Evolutionary conservation across 2,113 vertebrate genomes (phyloP), one percentile per base, ranked within the genome.

Genomic region (Poecilia latipinna): DNA sequence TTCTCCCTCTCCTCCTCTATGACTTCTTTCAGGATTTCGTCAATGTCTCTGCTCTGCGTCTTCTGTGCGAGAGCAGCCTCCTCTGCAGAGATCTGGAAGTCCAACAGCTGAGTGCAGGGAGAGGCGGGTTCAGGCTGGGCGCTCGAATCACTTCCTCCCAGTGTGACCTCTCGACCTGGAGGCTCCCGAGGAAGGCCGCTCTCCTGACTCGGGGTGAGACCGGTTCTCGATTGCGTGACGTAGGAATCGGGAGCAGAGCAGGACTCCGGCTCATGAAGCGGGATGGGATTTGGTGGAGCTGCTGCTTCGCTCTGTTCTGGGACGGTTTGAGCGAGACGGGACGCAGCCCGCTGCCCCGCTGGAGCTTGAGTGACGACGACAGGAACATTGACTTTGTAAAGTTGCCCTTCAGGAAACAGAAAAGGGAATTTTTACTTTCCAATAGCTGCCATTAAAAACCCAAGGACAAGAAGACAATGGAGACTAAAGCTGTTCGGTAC

Each of bases 331-430:
- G 91, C 22, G 1, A 94, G 86, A 35, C 88, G 94, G 63, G 94
- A 87, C 1, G 93, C 79, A 77, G 94, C 32, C 13, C 80, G 89
- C 65, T 95, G 88, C 65, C 93, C 91, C 44, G 91, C 95, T 0
- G 95, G 79, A 35, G 95, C 89, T 87, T 96, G 97, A 1, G 97
- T 95, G n/a, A 99, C 96, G 94, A 98, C 91, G 24, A 98, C 92
- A 22, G 98, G 98, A 75, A 98, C 90, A 22, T 95, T 98, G 35
- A 99, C 96, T 83, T 98, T 98, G 86, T 96, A 99, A 68, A 99
- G 91, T 0, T 97, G 96, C 62, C 97, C 98, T 99, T 19, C 12
- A 42, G 15, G 65, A 64, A 77, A 66, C 22, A 61, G n/a, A n/a
- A 77, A 33, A 51, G 22, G 37, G 4, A 48, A 67, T 65, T 44